Evolutionary conservation across 2,888 invertebrate genomes (phyloP).

Genomic region (Scaptomyza parva): DNA sequence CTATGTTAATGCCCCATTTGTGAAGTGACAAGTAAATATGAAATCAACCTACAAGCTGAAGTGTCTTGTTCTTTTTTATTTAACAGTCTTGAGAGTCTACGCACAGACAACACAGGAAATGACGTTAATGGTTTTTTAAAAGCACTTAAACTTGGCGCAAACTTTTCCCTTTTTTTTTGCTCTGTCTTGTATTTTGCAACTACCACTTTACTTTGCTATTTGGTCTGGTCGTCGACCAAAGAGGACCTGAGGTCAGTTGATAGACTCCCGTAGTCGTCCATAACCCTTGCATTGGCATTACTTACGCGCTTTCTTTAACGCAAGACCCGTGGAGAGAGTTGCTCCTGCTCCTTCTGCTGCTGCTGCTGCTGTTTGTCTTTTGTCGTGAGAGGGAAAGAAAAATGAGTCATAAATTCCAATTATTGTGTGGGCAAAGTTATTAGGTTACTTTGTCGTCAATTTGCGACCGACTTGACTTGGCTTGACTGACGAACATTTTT

Average conservation of each 20-base stretch:
- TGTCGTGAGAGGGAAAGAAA: constrained; percentile 15
- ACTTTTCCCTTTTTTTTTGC: constrained; percentile 36
- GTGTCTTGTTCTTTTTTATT: constrained; percentile 1
- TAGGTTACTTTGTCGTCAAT: constrained; percentile 67
- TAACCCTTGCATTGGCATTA: constrained; percentile 62
- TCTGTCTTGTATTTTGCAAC: not conserved
- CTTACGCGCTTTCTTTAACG: constrained; percentile 70
- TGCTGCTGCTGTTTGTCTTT: not conserved
- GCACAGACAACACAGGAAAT: constrained; percentile 64
- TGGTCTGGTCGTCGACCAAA: constrained; percentile 18
- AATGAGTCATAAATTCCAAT: constrained; percentile 75
- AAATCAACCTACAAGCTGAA: constrained; percentile 9
- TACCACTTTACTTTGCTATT: constrained; percentile 38
- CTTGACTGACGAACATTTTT: constrained; percentile 62
- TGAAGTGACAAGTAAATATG: constrained; percentile 31
- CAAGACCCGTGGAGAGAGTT: constrained; percentile 11
- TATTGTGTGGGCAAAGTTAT: constrained; percentile 75
- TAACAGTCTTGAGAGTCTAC: constrained; percentile 8
- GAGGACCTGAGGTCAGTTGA: constrained; percentile 1
- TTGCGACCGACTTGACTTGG: constrained; percentile 56
- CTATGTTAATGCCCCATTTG: constrained; percentile 18
- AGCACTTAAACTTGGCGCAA: constrained; percentile 76
- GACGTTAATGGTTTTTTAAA: constrained; percentile 79
- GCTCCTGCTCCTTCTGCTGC: not conserved
- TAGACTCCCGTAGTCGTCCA: not conserved